phyloP scores from a whole-genome alignment of 2,113 vertebrate species.

The Elgaria multicarinata region DNA sequence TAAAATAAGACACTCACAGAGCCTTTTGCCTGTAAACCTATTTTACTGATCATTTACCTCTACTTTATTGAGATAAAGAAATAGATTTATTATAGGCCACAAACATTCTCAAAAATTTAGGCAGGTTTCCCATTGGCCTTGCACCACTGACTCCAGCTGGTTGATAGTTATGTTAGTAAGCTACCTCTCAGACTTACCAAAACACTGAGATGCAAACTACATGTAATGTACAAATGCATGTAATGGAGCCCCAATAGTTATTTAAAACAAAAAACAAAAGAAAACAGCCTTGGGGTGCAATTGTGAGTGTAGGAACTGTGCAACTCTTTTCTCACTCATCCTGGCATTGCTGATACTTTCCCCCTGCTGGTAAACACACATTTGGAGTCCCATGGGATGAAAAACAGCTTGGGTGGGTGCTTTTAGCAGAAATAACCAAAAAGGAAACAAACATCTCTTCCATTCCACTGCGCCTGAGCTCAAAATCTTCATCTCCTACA shows the following conservation, averaged over 20 bases:
- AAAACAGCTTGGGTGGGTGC: not conserved
- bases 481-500: constrained; percentile 16
- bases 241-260: not conserved
- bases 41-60: no score
- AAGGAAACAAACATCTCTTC: no score
- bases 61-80: not conserved
- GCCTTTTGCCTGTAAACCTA: constrained; percentile 9
- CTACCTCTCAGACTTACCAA: not conserved
- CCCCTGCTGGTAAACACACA: not conserved
- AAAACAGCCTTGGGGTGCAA: not conserved
- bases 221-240: not conserved
- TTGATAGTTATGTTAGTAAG: not conserved
- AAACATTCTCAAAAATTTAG: not conserved
- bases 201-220: not conserved
- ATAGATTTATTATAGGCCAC: not conserved
- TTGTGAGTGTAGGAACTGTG: not conserved
- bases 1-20: constrained; percentile 44
- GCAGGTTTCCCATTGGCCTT: not conserved
- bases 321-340: not conserved
- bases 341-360: not conserved
- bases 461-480: not conserved
- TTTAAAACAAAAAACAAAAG: not conserved
- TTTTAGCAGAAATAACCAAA: not conserved
- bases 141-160: not conserved
- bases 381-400: not conserved